phyloP scores from a whole-genome alignment of 2,113 vertebrate species.

The Centropus bengalensis region DNA sequence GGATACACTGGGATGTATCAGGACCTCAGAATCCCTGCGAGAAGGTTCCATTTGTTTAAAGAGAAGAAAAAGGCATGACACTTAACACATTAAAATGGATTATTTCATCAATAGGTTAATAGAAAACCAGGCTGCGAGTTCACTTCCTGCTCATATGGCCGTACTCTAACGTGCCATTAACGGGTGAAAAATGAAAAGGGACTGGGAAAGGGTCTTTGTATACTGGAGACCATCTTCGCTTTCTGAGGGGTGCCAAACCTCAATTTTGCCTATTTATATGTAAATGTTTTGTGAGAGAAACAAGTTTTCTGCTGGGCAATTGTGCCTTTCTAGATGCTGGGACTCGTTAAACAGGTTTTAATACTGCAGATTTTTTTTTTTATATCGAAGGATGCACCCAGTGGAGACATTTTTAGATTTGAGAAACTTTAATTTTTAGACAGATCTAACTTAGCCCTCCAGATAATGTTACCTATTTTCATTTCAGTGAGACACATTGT shows the following conservation, averaged over 20 bases:
- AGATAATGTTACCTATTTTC: not conserved
- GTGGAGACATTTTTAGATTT: not conserved
- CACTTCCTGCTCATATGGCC: conserved; percentile 39
- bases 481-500: not conserved
- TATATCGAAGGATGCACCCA: not conserved
- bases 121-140: conserved; percentile 66
- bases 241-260: conserved; percentile 3
- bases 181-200: conserved; percentile 63
- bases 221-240: not conserved
- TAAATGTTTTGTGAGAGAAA: conserved; percentile 66
- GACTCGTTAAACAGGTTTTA: not conserved
- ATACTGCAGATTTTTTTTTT: not conserved
- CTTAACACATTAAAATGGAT: conserved; percentile 66
- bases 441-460: not conserved
- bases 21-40: conserved; percentile 1
- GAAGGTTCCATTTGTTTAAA: conserved; percentile 60
- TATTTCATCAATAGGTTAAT: conserved; percentile 81
- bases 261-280: conserved; percentile 76
- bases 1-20: not conserved
- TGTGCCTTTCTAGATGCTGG: not conserved
- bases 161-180: not conserved
- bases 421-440: not conserved
- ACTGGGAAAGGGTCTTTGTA: not conserved
- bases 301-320: not conserved
- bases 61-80: conserved; percentile 56